phyloP scores from a whole-genome alignment of 2,113 vertebrate genomes.

The Alouatta palliata region DNA sequence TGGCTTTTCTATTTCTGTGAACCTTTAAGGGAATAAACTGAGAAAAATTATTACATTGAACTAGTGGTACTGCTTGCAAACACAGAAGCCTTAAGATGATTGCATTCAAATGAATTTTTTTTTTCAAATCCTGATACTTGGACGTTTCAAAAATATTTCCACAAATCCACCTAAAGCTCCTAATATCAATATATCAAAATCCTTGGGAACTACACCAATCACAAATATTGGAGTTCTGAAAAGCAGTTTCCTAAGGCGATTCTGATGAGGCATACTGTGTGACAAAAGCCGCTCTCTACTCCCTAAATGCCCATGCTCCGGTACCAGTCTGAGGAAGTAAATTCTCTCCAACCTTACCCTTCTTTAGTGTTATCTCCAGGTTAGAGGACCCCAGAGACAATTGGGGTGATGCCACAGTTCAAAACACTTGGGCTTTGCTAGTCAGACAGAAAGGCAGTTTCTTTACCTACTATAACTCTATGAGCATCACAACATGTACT shows the following conservation, averaged over 20 bases:
- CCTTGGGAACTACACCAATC: neutral
- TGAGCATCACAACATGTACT: neutral
- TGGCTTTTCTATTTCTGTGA: constrained; percentile 78
- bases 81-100: constrained; percentile 73
- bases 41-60: constrained; percentile 69
- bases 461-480: neutral
- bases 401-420: neutral
- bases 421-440: neutral
- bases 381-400: neutral
- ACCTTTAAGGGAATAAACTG: constrained; percentile 78
- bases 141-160: constrained; percentile 53
- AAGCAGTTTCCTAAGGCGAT: constrained; percentile 33
- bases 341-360: neutral
- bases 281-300: neutral
- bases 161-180: constrained; percentile 53
- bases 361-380: neutral
- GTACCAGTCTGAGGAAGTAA: neutral
- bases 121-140: constrained; percentile 39
- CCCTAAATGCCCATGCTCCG: neutral
- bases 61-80: constrained; percentile 61
- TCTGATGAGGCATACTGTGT: neutral
- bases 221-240: neutral
- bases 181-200: constrained; percentile 41
- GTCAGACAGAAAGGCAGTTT: neutral
- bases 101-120: constrained; percentile 64